Evolutionary conservation across 2,113 vertebrate species (phyloP), one percentile per base, ranked within the genome.

Genomic region (Chloropsis hardwickii): DNA sequence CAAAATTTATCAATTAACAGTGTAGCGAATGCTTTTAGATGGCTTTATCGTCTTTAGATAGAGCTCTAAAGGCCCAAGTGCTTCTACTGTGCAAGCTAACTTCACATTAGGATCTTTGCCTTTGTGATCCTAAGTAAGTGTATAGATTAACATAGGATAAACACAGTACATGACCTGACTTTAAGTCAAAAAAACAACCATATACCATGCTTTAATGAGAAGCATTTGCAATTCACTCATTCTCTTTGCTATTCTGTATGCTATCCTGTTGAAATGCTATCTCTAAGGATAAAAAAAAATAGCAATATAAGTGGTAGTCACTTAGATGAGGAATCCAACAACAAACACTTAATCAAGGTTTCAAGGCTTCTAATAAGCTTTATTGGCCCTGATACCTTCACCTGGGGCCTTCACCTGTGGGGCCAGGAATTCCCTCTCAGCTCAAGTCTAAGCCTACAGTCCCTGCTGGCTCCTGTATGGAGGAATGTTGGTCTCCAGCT

Each of bases 401-500:
- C 10, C 7, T 39, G 6, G 21, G 24, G 5, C 23, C n/a, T 42
- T 4, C 1, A 0, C 2, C 11, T 5, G 7, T 5, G 6, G 23
- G 37, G 12, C 18, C 20, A 70, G 64, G 44, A 81, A 56, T 6
- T 50, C 9, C 24, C 24, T 71, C 74, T 85, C 51, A 67, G 65
- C 28, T 82, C 19, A 67, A 25, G 18, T 12, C 37, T 69, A 31
- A 94, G 27, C 27, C 25, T 62, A 54, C 13, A 42, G 7, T 44
- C 47, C 29, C 56, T 62, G 33, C 24, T 37, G 42, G 45, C 18
- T 66, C 12, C 45, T 50, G 0, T 9, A 15, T 9, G 8, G 18
- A 58, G 65, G 12, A 70, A 48, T 27, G 27, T 10, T 39, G 14
- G 18, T 35, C 33, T 74, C 23, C 67, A 61, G 37, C 2, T 2